Evolutionary conservation across 2,797 vertebrate genomes (phyloP), one percentile per base, ranked within the genome.

Genomic region (Spinus olivaceus): DNA sequence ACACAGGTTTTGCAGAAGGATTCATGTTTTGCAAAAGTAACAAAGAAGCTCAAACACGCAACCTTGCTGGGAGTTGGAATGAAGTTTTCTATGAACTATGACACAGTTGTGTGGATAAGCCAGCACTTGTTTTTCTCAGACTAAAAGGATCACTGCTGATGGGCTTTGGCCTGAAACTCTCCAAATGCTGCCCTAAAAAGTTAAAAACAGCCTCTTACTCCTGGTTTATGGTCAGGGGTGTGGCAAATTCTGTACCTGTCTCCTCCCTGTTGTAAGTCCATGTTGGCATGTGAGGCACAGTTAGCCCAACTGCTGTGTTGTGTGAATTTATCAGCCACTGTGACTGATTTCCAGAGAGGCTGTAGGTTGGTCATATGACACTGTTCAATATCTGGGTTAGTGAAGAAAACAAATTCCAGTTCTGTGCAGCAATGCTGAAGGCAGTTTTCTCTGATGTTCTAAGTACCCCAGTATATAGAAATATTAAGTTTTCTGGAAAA

Each of bases 231-330:
- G 33, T 51, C 8, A 15, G 20, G 37, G 14, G 10, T 47, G 27
- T 54, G 41, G 10, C 33, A 46, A 14, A 16, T 44, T 56, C 4
- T 7, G 9, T 57, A 4, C 2, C 14, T 77, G 16, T 44, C 22
- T 60, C n/a, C 28, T 77, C 10, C 27, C 37, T 8, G 0, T 5
- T 73, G 50, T 28, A 33, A 14, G 32, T 53, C 18, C 1, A 0
- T 18, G 22, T 24, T 51, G 49, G 30, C 6, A 2, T 1, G 4
- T 20, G 25, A n/a, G 25, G 74, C 1, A 0, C 44, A 44, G 4
- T 33, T 16, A 39, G 35, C 32, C 83, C n/a, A 28, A 0, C 20
- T 46, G 16, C 42, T 47, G 8, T 8, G 8, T 6, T 28, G 9
- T 67, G 35, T 61, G 65, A 60, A 37, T 76, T 80, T 60, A 39